A percentile compares a stretch with the other conserved stretches of the same genome.
phyloP scores from a whole-genome alignment of 2,113 vertebrate genomes.

The Peromyscus maniculatus region DNA sequence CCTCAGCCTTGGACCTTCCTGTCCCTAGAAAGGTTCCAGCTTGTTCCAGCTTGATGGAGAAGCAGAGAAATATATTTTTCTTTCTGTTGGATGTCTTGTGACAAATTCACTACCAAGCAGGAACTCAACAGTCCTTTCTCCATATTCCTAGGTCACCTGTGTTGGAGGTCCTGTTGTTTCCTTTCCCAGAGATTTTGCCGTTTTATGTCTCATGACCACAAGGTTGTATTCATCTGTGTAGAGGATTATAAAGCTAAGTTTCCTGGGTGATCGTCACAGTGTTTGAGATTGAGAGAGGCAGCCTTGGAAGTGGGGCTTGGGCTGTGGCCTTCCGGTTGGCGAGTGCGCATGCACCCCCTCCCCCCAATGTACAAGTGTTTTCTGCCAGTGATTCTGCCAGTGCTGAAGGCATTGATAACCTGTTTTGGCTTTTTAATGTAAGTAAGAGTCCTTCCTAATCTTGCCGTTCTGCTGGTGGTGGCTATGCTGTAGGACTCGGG shows the following conservation, averaged over 20 bases:
- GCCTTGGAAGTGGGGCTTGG: conserved; percentile 52
- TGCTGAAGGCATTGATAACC: conserved; percentile 60
- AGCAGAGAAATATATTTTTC: background rate
- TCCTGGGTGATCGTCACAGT: background rate
- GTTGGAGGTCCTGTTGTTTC: background rate
- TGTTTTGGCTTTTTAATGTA: conserved; percentile 67
- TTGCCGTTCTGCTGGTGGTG: conserved; percentile 36
- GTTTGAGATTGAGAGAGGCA: conserved; percentile 31
- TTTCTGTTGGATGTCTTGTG: conserved; percentile 37
- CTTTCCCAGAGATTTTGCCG: background rate
- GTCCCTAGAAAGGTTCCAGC: conserved; percentile 27
- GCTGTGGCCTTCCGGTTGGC: conserved; percentile 74
- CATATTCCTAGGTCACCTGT: background rate
- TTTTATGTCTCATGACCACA: background rate
- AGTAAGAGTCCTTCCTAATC: conserved; percentile 60
- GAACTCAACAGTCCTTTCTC: background rate
- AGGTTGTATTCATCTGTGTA: conserved; percentile 1
- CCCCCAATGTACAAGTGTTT: conserved; percentile 20
- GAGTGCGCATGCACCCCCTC: conserved; percentile 69
- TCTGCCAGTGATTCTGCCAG: conserved; percentile 66
- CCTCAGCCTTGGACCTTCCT: background rate
- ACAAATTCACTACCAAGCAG: conserved; percentile 15
- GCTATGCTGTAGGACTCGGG: background rate
- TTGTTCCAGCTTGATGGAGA: conserved; percentile 35
- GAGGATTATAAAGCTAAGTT: conserved; percentile 46